Conservation (phyloP, 2,888 invertebrate species). For the Zele albiditarsus region DNA sequence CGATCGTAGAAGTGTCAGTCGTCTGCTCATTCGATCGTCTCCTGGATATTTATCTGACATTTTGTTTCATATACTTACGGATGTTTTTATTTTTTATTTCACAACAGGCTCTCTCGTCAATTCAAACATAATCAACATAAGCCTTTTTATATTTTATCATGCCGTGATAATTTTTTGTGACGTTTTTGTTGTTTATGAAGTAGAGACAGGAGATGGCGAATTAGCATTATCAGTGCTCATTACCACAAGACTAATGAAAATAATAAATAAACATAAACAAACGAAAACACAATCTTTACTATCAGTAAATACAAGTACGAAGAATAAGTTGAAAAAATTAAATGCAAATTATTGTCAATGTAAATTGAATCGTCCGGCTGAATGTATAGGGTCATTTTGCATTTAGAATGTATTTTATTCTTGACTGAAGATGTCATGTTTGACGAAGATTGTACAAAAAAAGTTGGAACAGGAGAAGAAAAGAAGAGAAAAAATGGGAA, state of each 20-base stretch:
- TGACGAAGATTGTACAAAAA: slow-evolving; percentile 50
- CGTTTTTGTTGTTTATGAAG: too few relatives aligned
- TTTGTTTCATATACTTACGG: background rate
- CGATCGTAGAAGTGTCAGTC: slow-evolving; percentile 57
- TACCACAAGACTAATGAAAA: slow-evolving; percentile 44
- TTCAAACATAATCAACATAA: background rate
- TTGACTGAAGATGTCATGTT: slow-evolving; percentile 36
- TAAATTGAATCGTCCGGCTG: slow-evolving; percentile 14
- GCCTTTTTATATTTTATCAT: background rate
- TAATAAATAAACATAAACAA: slow-evolving; percentile 54
- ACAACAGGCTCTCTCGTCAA: background rate
- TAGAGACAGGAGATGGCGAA: slow-evolving; percentile 47
- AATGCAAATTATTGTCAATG: background rate
- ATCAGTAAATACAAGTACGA: background rate
- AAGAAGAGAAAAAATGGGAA: slow-evolving; percentile 34
- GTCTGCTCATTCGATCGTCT: slow-evolving; percentile 55
- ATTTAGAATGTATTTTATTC: slow-evolving; percentile 39
- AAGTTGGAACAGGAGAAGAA: slow-evolving; percentile 9
- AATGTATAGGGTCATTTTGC: slow-evolving; percentile 21
- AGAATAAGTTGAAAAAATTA: background rate
- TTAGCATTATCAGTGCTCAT: slow-evolving; percentile 61
- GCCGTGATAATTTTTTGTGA: background rate
- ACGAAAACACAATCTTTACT: background rate
- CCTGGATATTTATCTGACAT: background rate
- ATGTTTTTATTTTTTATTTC: background rate